Evolutionary conservation across 2,888 invertebrate genomes (phyloP), one percentile per base, ranked within the genome.

Genomic region (Phortica magna): DNA sequence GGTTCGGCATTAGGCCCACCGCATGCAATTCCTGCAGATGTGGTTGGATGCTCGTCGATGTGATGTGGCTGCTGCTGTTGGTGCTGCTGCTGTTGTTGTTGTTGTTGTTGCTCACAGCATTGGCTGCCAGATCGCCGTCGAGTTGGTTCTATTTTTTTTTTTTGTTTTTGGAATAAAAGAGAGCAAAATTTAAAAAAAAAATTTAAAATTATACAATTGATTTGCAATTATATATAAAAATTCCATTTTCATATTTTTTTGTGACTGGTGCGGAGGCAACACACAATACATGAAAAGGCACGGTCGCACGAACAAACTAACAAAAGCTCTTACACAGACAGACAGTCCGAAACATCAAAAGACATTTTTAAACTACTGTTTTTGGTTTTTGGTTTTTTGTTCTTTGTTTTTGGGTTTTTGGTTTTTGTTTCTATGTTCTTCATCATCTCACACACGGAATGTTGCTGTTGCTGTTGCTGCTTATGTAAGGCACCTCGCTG

Each of bases 231-330:
- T 31, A 39, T 43, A n/a, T n/a, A n/a, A 14, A 61, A 71, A 73
- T 74, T 75, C 74, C 65, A 61, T 77, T 78, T 80, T 80, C 77
- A 82, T 83, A 83, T 78, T 77, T 77, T 81, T 90, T 90, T 90
- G 90, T 89, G 89, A 90, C 90, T 90, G 90, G 90, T 90, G 90
- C 89, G 90, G 90, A 89, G 90, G 90, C 84, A 84, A 80, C 77
- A 83, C 80, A 73, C 73, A 74, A 67, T 73, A 70, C 65, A 42
- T 57, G 65, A 65, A 78, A 75, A 80, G 53, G 59, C 19, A 75
- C 57, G n/a, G 41, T 43, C 55, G 64, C 19, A 48, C 48, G 72
- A 61, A 42, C 68, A 59, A 64, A 31, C 64, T 12, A 64, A 64
- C 64, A 9, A 70, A 59, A 42, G 53, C 73, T 74, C 73, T 74